Evolutionary conservation across 2,888 invertebrate species (phyloP).

Genomic region (Oeneis ivallda): DNA sequence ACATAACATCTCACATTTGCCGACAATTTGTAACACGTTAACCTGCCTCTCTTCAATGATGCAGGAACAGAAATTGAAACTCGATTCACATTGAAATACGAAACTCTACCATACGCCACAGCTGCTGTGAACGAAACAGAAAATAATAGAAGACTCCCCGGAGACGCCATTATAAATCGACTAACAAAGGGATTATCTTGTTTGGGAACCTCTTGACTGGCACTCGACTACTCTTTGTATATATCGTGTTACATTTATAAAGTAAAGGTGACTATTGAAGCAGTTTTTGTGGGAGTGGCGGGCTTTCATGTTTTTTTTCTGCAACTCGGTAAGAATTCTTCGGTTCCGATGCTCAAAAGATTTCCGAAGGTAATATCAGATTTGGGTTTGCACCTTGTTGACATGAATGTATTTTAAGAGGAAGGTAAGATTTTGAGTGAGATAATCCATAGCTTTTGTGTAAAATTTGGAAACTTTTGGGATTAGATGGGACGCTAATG

Average conservation of each 20-base stretch:
- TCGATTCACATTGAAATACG: conserved; percentile 73
- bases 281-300: conserved; percentile 71
- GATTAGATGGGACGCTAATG: neutral
- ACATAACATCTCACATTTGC: conserved; percentile 9
- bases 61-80: conserved; percentile 65
- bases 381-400: conserved; percentile 44
- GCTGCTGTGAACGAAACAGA: conserved; percentile 70
- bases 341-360: conserved; percentile 28
- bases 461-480: neutral
- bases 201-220: conserved; percentile 79
- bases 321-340: conserved; percentile 57
- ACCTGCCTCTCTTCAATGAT: conserved; percentile 22
- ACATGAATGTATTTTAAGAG: conserved; percentile 4
- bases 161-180: conserved; percentile 62
- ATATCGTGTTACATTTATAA: conserved; percentile 70
- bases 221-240: conserved; percentile 69
- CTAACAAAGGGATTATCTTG: conserved; percentile 76
- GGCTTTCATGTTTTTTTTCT: conserved; percentile 40
- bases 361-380: conserved; percentile 54
- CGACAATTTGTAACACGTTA: conserved; percentile 18
- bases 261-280: conserved; percentile 60
- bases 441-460: conserved; percentile 7
- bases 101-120: conserved; percentile 72
- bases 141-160: conserved; percentile 74
- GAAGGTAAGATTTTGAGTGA: conserved; percentile 3